Evolutionary conservation across 2,888 invertebrate genomes (phyloP).

Genomic region (Eudasyphora cyanicolor): DNA sequence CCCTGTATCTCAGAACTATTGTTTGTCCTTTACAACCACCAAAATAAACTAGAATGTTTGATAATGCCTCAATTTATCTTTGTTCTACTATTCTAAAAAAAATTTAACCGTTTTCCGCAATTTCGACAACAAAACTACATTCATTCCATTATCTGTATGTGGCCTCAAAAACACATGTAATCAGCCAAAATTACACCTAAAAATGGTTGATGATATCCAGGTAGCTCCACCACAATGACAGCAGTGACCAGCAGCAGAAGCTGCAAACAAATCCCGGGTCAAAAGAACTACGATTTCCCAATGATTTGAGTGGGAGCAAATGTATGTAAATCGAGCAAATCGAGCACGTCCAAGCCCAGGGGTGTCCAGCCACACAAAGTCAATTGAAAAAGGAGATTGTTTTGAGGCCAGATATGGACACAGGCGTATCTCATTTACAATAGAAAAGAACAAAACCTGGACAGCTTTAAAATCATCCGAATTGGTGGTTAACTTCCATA

Average conservation of each 20-base stretch:
- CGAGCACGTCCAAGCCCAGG: neutral
- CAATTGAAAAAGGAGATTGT: constrained; percentile 51
- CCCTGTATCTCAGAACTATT: no score
- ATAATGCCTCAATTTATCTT: no score
- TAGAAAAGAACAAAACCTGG: no score
- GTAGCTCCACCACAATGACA: constrained; percentile 23
- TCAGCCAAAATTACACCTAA: constrained; percentile 1
- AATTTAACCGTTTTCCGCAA: neutral
- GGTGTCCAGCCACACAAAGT: neutral
- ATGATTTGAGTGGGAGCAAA: neutral
- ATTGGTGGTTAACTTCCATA: no score
- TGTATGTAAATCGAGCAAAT: neutral
- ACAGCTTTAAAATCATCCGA: no score
- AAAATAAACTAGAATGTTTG: no score
- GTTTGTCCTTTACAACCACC: no score
- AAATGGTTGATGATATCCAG: constrained; percentile 48
- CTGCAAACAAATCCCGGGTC: neutral
- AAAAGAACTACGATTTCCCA: constrained; percentile 47
- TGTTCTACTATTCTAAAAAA: no score
- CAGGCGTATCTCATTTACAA: no score
- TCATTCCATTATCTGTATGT: constrained; percentile 49
- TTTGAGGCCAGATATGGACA: no score
- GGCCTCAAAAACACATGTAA: constrained; percentile 44
- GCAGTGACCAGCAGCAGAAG: neutral
- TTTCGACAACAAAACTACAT: constrained; percentile 40